These are phyloP conservation scores for Bedellia somnulentella DNA, from an alignment of 2,888 invertebrate genomes.

Conservation along the genomic window DNA sequence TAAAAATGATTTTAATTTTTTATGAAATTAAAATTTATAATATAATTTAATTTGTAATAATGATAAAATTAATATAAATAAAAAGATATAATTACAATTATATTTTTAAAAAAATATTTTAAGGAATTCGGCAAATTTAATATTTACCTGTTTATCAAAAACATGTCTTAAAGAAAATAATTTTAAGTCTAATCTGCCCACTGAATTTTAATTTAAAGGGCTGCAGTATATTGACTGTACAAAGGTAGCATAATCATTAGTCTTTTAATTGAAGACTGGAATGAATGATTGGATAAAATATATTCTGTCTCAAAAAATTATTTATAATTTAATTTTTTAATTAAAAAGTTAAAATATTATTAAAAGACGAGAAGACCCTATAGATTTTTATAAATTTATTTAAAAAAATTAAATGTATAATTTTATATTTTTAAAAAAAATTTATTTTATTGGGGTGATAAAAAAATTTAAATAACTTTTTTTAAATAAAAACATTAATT, in stretches of 20 bases:
- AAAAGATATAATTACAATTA: slow-evolving; percentile 20
- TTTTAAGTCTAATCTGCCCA: slow-evolving; percentile 75
- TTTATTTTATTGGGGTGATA: slow-evolving; percentile 68
- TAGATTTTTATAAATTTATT: slow-evolving; percentile 64
- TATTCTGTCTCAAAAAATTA: slow-evolving; percentile 54
- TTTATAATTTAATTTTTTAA: slow-evolving; percentile 47
- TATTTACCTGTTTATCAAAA: slow-evolving; percentile 78
- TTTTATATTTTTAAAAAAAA: slow-evolving; percentile 21
- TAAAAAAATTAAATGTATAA: slow-evolving; percentile 29
- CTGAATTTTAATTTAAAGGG: slow-evolving; percentile 70
- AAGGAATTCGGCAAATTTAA: slow-evolving; percentile 67
- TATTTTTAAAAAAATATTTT: slow-evolving; percentile 30
- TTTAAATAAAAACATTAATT: slow-evolving; percentile 25
- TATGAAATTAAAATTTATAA: slow-evolving; percentile 42
- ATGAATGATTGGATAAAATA: slow-evolving; percentile 75
- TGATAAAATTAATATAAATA: slow-evolving; percentile 65
- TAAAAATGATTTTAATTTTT: slow-evolving; percentile 38
- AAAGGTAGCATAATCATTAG: slow-evolving; percentile 78
- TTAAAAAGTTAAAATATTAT: slow-evolving; percentile 67
- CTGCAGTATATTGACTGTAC: slow-evolving; percentile 78
- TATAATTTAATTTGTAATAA: slow-evolving; percentile 41
- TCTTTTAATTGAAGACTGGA: slow-evolving; percentile 77
- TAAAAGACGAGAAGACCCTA: slow-evolving; percentile 80
- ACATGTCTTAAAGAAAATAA: too few relatives aligned
- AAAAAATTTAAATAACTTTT: slow-evolving; percentile 63